Conservation (phyloP, 2,797 vertebrate species). For the Cephalopachus bancanus region DNA sequence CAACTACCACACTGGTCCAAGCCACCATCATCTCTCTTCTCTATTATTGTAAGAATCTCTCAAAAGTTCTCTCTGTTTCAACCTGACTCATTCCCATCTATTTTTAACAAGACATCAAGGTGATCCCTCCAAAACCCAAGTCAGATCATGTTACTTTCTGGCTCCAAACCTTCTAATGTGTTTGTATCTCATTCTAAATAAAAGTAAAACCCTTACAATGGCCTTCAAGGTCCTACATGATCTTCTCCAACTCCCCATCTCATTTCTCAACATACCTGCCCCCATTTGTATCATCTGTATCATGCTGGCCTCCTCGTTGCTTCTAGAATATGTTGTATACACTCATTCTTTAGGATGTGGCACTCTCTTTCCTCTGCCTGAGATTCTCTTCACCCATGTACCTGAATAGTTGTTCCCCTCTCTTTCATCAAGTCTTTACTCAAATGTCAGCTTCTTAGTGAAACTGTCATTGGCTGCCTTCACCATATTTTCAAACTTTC, state of each 20-base stretch:
- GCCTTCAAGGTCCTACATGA: background rate
- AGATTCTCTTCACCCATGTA: background rate
- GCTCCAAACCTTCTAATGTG: background rate
- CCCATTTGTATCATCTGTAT: background rate
- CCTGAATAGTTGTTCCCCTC: background rate
- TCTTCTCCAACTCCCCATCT: background rate
- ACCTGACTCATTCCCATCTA: background rate
- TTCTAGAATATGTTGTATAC: background rate
- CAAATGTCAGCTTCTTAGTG: background rate
- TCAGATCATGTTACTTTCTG: background rate
- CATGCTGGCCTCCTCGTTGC: background rate
- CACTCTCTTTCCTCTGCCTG: background rate
- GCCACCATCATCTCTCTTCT: background rate
- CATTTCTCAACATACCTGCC: background rate
- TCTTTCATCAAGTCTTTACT: background rate
- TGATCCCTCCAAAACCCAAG: background rate
- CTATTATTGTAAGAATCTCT: background rate
- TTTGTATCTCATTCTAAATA: slow-evolving; percentile 51
- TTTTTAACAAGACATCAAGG: background rate
- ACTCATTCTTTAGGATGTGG: background rate
- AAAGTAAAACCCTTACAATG: background rate
- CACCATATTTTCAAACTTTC: background rate
- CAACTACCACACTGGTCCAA: background rate
- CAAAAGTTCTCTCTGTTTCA: background rate
- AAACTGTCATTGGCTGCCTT: background rate